Evolutionary conservation across 1,140 invertebrate genomes (phyloP).

Genomic region (Leptopilina boulardi): DNA sequence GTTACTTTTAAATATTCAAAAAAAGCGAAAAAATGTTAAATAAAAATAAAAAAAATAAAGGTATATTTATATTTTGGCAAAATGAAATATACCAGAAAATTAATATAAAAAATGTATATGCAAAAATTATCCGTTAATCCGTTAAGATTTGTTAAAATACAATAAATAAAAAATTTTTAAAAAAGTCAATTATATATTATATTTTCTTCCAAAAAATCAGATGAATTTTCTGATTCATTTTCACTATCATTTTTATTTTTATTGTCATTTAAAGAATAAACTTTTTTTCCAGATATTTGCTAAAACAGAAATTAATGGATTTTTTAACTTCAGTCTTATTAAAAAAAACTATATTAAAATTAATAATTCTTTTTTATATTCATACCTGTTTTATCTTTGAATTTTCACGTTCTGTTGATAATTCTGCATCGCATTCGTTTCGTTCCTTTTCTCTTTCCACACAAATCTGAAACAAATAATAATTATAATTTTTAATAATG

Average conservation of each 20-base stretch:
- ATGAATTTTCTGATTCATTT: neutral
- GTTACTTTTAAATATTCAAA: too few species aligned
- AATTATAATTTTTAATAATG: neutral
- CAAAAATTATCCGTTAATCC: too few species aligned
- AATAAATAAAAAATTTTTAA: neutral
- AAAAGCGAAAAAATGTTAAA: too few species aligned
- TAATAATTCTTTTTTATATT: too few species aligned
- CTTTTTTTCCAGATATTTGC: neutral
- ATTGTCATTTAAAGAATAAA: neutral
- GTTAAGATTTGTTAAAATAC: too few species aligned
- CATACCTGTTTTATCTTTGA: conserved; percentile 37
- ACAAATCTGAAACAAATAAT: conserved; percentile 49
- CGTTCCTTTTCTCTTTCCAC: conserved; percentile 49
- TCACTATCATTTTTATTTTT: conserved; percentile 30
- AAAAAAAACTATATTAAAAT: too few species aligned
- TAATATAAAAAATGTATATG: too few species aligned
- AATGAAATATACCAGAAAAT: too few species aligned
- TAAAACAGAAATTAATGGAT: neutral
- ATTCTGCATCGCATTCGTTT: conserved; percentile 50
- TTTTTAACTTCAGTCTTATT: too few species aligned
- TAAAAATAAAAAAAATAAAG: too few species aligned
- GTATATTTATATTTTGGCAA: too few species aligned
- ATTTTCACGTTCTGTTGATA: conserved; percentile 45
- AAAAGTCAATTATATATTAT: neutral
- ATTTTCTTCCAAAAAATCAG: neutral